Conservation (phyloP, 1,140 invertebrate species). For the Drosophila biarmipes region DNA sequence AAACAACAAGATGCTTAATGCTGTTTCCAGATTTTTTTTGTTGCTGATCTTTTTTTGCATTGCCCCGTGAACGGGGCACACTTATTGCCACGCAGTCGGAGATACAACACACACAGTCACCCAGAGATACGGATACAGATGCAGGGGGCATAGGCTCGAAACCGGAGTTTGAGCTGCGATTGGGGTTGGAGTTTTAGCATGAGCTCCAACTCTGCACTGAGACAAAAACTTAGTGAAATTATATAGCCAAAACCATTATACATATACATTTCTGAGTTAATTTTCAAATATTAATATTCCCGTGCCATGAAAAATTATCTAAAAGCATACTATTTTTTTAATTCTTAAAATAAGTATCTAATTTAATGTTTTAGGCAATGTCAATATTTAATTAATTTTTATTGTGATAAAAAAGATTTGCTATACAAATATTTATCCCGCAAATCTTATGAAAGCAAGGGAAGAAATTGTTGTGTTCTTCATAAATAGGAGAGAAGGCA, state of each 20-base stretch:
- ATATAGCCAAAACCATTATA: background rate
- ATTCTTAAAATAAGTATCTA: too few relatives aligned
- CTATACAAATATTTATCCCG: too few relatives aligned
- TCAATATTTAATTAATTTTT: too few relatives aligned
- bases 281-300: too few relatives aligned
- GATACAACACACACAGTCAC: slow-evolving; percentile 43
- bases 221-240: background rate
- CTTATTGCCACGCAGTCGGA: slow-evolving; percentile 71
- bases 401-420: too few relatives aligned
- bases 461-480: too few relatives aligned
- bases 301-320: too few relatives aligned
- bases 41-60: slow-evolving; percentile 46
- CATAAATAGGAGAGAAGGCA: too few relatives aligned
- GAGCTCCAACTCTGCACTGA: slow-evolving; percentile 18
- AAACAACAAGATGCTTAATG: slow-evolving; percentile 77
- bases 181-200: slow-evolving; percentile 39
- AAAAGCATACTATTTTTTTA: too few relatives aligned
- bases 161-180: slow-evolving; percentile 65
- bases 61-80: slow-evolving; percentile 68
- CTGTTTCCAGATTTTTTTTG: slow-evolving; percentile 42
- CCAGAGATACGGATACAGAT: slow-evolving; percentile 41
- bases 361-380: too few relatives aligned
- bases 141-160: slow-evolving; percentile 55
- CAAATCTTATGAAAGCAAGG: too few relatives aligned
- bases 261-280: too few relatives aligned